Evolutionary conservation across 1,140 invertebrate species (phyloP).

Genomic region (Diorhabda carinulata): DNA sequence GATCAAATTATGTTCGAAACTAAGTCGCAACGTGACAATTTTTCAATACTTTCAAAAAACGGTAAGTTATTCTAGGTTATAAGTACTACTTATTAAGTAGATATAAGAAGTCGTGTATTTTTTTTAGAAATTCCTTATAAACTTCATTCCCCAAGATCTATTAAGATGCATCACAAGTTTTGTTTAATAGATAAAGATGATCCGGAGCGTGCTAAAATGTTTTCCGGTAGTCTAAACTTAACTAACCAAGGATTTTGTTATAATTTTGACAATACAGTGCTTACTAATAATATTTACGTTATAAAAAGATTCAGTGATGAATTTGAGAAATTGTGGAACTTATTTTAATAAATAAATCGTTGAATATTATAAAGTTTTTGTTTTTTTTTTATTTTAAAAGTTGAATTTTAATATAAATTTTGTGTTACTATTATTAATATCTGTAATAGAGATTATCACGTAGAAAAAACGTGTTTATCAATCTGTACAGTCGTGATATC

Average conservation of each 20-base stretch:
- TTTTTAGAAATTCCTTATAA: constrained; percentile 34
- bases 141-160: constrained; percentile 20
- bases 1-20: constrained; percentile 29
- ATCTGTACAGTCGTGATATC: too few relatives aligned
- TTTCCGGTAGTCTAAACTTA: constrained; percentile 38
- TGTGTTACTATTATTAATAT: too few relatives aligned
- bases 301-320: constrained; percentile 33
- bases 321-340: constrained; percentile 38
- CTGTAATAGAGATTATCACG: too few relatives aligned
- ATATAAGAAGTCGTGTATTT: too few relatives aligned
- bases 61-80: constrained; percentile 17
- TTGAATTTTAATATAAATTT: too few relatives aligned
- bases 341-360: not conserved
- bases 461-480: too few relatives aligned
- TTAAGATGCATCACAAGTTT: constrained; percentile 41
- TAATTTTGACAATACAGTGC: constrained; percentile 37
- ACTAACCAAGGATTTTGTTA: constrained; percentile 34
- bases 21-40: constrained; percentile 19
- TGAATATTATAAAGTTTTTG: too few relatives aligned
- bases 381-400: too few relatives aligned
- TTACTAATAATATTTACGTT: constrained; percentile 34
- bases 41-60: constrained; percentile 16
- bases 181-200: constrained; percentile 39
- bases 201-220: constrained; percentile 28
- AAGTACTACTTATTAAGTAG: not conserved